Base-by-base conservation (phyloP, 1,140 invertebrate genomes). In the Macrosteles quadrilineatus region DNA sequence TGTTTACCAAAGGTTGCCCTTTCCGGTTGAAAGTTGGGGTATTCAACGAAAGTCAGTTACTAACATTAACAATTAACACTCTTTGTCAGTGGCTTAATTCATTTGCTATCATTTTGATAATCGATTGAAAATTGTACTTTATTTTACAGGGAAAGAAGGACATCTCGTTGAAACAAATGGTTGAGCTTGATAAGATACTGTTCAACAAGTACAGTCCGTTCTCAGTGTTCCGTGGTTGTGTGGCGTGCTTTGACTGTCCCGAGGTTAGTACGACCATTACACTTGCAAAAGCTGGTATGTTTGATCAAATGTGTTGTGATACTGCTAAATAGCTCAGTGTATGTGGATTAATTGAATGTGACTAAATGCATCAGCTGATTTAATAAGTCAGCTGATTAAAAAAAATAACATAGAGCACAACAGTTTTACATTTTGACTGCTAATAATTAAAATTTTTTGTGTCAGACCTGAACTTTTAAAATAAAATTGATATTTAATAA, bases 191-290 rank as follows among this genome's bases (percentile, higher is more conserved):
- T 43, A 55, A 64, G 40, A 14, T 67, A 2, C 31, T 73, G 11
- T 71, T 73, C 43, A 30, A 55, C 14, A 30, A 47, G 12, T 21
- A 1, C 12, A 71, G 50, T 65, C 72, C 69, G 12, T 73, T 50
- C 30, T 67, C 72, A 43, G n/a, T 73, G 19, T 73, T 73, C 25
- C 53, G 69, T 1, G 50, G 29, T 19, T 71, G 67, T 68, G 14
- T 25, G 9, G 66, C 66, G 25, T 73, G 72, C 43, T 69, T 73
- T 67, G 45, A 72, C 53, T n/a, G 63, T 62, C 72, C 57, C 40
- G 31, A 67, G 43, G 25, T 63, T 19, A 67, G 64, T 57, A 64
- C 36, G 53, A 47, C 9, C n/a, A 4, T n/a, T 6, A 12, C 36
- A 21, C 43, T 47, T 0, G 36, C 19, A 1, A 19, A 21, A 21